These are phyloP conservation scores for Gallirallus australis DNA, from an alignment of 2,797 vertebrate genomes.

Conservation along the genomic window DNA sequence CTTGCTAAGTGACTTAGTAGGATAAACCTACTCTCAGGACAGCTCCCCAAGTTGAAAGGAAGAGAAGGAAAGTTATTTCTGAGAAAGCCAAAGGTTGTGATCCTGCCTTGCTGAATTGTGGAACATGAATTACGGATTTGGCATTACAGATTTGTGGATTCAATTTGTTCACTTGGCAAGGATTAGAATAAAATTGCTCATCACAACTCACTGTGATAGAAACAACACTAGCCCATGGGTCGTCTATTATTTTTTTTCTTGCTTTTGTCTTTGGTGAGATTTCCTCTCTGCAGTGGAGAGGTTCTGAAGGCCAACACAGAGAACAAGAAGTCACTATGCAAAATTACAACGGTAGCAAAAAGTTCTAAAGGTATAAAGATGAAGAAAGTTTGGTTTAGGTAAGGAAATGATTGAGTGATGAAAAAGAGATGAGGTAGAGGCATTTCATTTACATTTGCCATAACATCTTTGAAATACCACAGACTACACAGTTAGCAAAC, in stretches of 20 bases:
- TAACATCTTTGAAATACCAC: not conserved
- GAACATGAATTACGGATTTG: not conserved
- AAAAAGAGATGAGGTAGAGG: not conserved
- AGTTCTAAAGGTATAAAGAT: not conserved
- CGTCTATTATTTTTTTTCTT: not conserved
- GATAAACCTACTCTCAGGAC: not conserved
- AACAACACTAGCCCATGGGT: not conserved
- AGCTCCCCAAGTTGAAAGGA: not conserved
- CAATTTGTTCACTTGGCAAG: not conserved
- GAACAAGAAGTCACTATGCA: not conserved
- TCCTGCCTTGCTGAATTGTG: not conserved
- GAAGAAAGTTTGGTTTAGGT: not conserved
- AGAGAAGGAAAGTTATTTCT: constrained; percentile 5
- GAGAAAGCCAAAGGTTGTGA: not conserved
- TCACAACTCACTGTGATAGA: not conserved
- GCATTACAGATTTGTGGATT: not conserved
- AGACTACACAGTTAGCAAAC: not conserved
- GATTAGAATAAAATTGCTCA: not conserved
- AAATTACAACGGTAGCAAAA: not conserved
- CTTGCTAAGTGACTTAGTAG: not conserved
- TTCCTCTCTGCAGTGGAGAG: not conserved
- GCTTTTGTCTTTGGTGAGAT: not conserved
- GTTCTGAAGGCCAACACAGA: not conserved
- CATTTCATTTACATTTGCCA: not conserved
- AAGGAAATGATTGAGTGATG: not conserved